A percentile compares a stretch with the other conserved stretches of the same genome.
These are phyloP conservation scores for Clistopyga incitator DNA, from an alignment of 2,888 invertebrate genomes.

Conservation along the genomic window DNA sequence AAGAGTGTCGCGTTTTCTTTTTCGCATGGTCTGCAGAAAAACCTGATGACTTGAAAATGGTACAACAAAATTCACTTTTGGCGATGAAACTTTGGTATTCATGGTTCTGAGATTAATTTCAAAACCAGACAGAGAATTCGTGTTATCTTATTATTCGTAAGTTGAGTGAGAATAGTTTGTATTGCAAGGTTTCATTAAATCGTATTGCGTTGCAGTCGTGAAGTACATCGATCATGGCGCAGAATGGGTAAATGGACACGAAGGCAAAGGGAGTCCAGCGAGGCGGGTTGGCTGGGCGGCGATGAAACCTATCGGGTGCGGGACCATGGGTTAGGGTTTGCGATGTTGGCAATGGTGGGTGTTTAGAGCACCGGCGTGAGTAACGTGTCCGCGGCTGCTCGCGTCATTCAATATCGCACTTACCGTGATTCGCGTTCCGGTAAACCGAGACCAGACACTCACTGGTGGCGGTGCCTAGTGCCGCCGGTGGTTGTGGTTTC, in stretches of 20 bases:
- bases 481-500: conserved; percentile 58
- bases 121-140: neutral
- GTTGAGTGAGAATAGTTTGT: no score
- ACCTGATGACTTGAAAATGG: no score
- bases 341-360: conserved; percentile 5
- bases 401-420: conserved; percentile 80
- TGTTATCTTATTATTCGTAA: no score
- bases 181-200: neutral
- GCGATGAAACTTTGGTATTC: no score
- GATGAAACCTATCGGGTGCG: conserved; percentile 29
- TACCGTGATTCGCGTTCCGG: conserved; percentile 77
- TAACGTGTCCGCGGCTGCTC: conserved; percentile 62
- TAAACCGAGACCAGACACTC: conserved; percentile 74
- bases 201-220: neutral
- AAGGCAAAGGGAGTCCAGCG: neutral
- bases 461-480: conserved; percentile 22
- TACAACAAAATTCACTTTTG: no score
- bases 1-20: no score
- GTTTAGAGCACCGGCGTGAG: conserved; percentile 57
- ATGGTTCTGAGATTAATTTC: neutral
- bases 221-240: neutral
- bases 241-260: neutral
- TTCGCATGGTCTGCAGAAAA: no score
- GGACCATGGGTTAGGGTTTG: neutral
- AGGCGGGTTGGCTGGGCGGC: neutral